These are phyloP conservation scores for Biston betularia DNA, from an alignment of 2,888 invertebrate species.

Conservation along the genomic window DNA sequence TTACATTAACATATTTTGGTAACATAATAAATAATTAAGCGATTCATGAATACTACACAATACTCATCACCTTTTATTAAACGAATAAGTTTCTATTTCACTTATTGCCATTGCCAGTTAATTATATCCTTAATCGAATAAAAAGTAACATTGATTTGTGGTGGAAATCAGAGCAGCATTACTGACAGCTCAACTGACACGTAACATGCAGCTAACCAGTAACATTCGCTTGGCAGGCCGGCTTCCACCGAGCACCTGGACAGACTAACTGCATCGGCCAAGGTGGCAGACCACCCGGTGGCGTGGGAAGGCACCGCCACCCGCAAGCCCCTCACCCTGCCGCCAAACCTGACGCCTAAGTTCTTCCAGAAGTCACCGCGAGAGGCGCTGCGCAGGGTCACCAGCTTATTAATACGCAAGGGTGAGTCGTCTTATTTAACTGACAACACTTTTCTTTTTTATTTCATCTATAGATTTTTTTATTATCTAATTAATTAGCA, in stretches of 20 bases:
- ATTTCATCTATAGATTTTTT: neutral
- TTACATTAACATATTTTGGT: neutral
- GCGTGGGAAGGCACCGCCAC: slow-evolving; percentile 83
- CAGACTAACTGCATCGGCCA: slow-evolving; percentile 86
- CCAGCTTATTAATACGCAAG: slow-evolving; percentile 95
- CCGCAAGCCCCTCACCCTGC: slow-evolving; percentile 94
- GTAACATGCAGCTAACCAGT: slow-evolving; percentile 38
- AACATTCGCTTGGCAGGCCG: slow-evolving; percentile 82
- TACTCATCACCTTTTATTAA: too few species aligned
- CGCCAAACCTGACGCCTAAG: slow-evolving; percentile 95
- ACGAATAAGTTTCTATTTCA: too few species aligned
- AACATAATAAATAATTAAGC: neutral
- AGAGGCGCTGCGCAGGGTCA: slow-evolving; percentile 94
- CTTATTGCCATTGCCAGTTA: too few species aligned
- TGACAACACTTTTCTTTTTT: neutral
- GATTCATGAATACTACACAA: too few species aligned
- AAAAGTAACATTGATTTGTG: too few species aligned
- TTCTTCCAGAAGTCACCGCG: slow-evolving; percentile 96
- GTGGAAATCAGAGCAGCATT: neutral
- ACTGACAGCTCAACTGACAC: slow-evolving; percentile 1
- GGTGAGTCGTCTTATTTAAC: slow-evolving; percentile 80
- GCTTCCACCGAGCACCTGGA: slow-evolving; percentile 95
- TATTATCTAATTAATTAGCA: neutral
- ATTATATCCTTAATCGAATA: too few species aligned
- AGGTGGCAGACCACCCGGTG: slow-evolving; percentile 82